Percentiles rank a stretch among this genome's conserved stretches.
These are phyloP conservation scores for Icerya purchasi DNA, from an alignment of 2,888 invertebrate genomes.

Conservation along the genomic window DNA sequence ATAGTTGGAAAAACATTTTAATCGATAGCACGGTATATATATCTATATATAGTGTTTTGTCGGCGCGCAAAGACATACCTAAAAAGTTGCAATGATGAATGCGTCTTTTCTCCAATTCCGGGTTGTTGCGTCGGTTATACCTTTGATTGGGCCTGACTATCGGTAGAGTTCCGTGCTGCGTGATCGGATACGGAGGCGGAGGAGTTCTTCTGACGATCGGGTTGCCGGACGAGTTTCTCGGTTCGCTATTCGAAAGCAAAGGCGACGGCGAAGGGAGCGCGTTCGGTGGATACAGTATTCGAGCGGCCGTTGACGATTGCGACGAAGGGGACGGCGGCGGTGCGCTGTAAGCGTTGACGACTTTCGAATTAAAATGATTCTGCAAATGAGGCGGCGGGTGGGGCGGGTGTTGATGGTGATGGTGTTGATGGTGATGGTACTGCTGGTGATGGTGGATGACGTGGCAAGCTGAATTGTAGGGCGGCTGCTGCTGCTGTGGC, in stretches of 20 bases:
- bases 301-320: not conserved
- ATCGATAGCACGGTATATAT: not conserved
- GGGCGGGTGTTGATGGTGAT: constrained; percentile 26
- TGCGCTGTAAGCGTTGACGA: not conserved
- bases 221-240: not conserved
- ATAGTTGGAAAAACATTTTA: not conserved
- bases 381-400: constrained; percentile 60
- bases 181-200: constrained; percentile 70
- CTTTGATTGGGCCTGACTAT: constrained; percentile 27
- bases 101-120: constrained; percentile 82
- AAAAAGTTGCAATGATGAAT: constrained; percentile 93
- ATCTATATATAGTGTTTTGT: not conserved
- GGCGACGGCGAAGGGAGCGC: constrained; percentile 3
- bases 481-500: not conserved
- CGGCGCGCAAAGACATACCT: constrained; percentile 33
- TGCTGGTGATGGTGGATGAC: constrained; percentile 12
- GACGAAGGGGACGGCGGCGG: not conserved
- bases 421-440: constrained; percentile 12
- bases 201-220: constrained; percentile 35
- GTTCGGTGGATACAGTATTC: not conserved
- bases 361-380: not conserved
- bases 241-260: not conserved
- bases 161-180: constrained; percentile 31
- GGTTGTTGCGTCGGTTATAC: constrained; percentile 88
- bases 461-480: constrained; percentile 4